Base-by-base conservation (phyloP, 2,888 invertebrate genomes). In the Drosophila longiperda region DNA sequence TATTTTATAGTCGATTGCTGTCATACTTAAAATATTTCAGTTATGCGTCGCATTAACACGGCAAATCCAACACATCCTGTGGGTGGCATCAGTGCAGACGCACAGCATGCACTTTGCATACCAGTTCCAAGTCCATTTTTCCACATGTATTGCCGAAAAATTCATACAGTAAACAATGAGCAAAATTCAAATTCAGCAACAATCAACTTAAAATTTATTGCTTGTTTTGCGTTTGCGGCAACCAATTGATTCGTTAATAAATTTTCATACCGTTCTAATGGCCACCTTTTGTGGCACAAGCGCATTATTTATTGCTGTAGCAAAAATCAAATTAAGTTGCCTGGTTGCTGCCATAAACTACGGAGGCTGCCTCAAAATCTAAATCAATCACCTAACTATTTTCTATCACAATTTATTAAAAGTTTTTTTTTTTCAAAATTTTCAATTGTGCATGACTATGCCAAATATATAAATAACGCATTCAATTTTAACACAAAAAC, bases 351-450 rank as follows among this genome's bases (percentile, higher is more conserved):
- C 29, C 20, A 4, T n/a, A 11, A 8, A 15, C n/a, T 29, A 45
- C 17, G 38, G 9, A 11, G 15, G 53, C 15, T 15, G 4, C 8
- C 20, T 23, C 15, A 52, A 52, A 59, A 54, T 75, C 73, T 71
- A 77, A 75, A 87, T 87, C 87, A 87, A 82, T 86, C 84, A 83
- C 81, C 80, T 77, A 75, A 80, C 81, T 75, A 68, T 69, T 78
- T 80, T 74, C 60, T 6, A 29, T 6, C 29, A 6, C 29, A 29
- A 29, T 29, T 29, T 29, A 29, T 29, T 29, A 5, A 29, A 29
- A 29, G 29, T 29, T 29, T 29, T 29, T 6, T 0, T 29, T 29
- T 29, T 29, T 6, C 0, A 6, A 29, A 5, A 69, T 71, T 70
- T 71, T 67, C 65, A 73, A 74, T 82, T 81, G 63, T 58, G 66